Conservation (phyloP, 2,113 vertebrate genomes). For the Dicerorhinus sumatrensis region DNA sequence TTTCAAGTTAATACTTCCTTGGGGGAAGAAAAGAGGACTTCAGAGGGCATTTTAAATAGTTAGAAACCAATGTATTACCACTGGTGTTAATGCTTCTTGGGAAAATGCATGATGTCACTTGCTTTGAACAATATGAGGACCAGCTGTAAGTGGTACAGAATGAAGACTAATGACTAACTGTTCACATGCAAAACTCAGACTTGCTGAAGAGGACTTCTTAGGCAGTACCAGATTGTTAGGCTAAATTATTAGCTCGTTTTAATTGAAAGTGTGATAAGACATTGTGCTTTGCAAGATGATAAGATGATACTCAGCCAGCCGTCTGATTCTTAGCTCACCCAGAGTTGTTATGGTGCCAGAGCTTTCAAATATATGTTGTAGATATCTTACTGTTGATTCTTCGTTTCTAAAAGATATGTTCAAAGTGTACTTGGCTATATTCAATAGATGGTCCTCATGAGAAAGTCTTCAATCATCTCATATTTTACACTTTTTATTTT, state of each 20-base stretch:
- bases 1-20: conserved; percentile 23
- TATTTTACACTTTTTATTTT: not conserved
- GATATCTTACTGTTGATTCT: not conserved
- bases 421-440: not conserved
- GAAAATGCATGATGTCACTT: conserved; percentile 37
- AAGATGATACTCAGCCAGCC: not conserved
- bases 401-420: not conserved
- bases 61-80: not conserved
- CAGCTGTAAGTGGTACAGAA: conserved; percentile 1
- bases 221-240: not conserved
- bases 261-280: conserved; percentile 45
- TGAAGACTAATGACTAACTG: not conserved
- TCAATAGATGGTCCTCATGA: not conserved
- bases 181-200: not conserved
- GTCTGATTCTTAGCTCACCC: not conserved
- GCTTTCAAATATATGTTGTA: not conserved
- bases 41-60: not conserved
- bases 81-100: not conserved
- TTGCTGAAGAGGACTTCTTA: not conserved
- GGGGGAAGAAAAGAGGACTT: not conserved
- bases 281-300: not conserved
- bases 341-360: not conserved
- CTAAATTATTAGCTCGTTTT: conserved; percentile 44
- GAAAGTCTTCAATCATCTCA: not conserved
- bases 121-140: conserved; percentile 61